Evolutionary conservation across 2,797 vertebrate species (phyloP), one percentile per base, ranked within the genome.

Genomic region (Cynodonichthys magdalenae): DNA sequence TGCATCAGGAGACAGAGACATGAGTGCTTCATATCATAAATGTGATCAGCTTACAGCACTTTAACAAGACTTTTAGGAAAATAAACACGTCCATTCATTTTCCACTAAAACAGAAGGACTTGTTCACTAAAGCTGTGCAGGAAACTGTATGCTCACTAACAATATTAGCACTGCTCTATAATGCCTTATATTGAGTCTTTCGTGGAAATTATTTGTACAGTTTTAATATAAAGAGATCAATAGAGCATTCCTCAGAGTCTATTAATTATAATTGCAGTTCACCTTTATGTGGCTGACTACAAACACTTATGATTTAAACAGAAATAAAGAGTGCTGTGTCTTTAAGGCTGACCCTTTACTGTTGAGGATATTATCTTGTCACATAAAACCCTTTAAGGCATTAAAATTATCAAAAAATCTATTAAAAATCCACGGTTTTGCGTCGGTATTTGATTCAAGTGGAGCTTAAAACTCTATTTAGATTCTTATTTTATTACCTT

Each of bases 151-250:
- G 18, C 15, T 60, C 12, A 48, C 19, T 51, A 31, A 41, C 3
- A 5, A 17, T 42, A 24, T 52, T 17, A 39, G 18, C 31, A 10
- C 41, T 81, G 60, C 58, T 74, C 2, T 64, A 48, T 52, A 57
- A 48, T 1, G 53, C 71, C 69, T 63, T 61, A 74, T 79, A 45
- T 58, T 77, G 71, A 65, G 27, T 17, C 36, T 27, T 48, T 5
- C 39, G 58, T 41, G 48, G 3, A 75, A 15, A 63, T 5, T 31
- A 20, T 20, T 34, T 31, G 28, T 15, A 27, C 29, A 39, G 12
- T n/a, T 19, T 14, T 8, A 55, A 15, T 24, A 45, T 18, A 8
- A 44, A 44, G 29, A 31, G 36, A 11, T 3, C 11, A 39, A 39
- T 11, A 1, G 10, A 42, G 41, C 15, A 42, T 15, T 15, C 1